Conservation (phyloP, 2,797 vertebrate species). For the Rhinella marina region DNA sequence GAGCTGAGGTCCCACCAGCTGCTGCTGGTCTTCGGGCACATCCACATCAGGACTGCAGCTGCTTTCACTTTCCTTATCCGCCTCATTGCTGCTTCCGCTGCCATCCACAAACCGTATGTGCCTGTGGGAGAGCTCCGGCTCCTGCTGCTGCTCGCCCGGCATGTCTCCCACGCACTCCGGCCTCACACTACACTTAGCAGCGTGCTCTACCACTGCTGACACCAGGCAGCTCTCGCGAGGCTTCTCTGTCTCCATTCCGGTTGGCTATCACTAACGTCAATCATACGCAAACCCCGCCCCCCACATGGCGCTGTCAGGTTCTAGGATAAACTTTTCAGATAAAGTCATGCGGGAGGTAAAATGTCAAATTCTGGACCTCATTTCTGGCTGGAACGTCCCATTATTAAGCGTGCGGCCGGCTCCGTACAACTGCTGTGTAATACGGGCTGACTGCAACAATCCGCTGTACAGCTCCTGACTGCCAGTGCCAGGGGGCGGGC, state of each 20-base stretch:
- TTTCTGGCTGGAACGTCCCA: not conserved
- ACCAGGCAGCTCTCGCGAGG: not conserved
- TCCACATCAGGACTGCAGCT: slow-evolving; percentile 62
- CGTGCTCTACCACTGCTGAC: not conserved
- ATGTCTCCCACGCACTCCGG: slow-evolving; percentile 63
- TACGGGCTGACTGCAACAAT: not conserved
- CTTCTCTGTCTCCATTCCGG: not conserved
- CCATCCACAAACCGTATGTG: slow-evolving; percentile 48
- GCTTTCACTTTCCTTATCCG: slow-evolving; percentile 19
- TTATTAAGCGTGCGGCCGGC: not conserved
- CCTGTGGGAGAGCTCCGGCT: slow-evolving; percentile 34
- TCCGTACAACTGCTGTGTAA: not conserved
- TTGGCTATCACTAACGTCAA: not conserved
- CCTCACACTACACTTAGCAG: not conserved
- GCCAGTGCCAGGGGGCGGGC: slow-evolving; percentile 12
- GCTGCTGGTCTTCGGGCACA: slow-evolving; percentile 54
- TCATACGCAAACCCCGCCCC: not conserved
- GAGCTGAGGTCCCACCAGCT: slow-evolving; percentile 79
- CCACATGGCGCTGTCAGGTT: not conserved
- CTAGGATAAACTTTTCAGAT: not conserved
- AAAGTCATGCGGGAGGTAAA: not conserved
- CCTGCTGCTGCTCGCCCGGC: slow-evolving; percentile 56
- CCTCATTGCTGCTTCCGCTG: slow-evolving; percentile 60
- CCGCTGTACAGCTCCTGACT: not conserved
- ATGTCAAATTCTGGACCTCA: not conserved